Conservation (phyloP, 1,140 invertebrate species). For the Delia radicum region DNA sequence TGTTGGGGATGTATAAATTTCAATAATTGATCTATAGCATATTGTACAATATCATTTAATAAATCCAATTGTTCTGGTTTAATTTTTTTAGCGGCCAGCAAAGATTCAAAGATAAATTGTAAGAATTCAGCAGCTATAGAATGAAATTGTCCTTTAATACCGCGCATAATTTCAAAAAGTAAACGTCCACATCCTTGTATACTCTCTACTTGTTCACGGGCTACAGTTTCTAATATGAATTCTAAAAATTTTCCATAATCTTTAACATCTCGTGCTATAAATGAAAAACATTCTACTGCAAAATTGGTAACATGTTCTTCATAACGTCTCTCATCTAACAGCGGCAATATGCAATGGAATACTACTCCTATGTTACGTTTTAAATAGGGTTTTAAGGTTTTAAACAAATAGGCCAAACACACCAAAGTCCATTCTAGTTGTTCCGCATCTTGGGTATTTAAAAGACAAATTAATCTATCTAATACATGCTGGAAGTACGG, state of each 20-base stretch:
- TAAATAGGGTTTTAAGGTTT: constrained; percentile 79
- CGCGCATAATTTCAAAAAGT: constrained; percentile 82
- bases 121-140: constrained; percentile 70
- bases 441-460: constrained; percentile 78
- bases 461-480: constrained; percentile 68
- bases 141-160: constrained; percentile 79
- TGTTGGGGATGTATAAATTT: constrained; percentile 63
- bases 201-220: constrained; percentile 67
- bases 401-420: constrained; percentile 85
- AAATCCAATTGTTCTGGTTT: constrained; percentile 63
- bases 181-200: constrained; percentile 76
- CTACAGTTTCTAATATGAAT: constrained; percentile 68
- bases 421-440: constrained; percentile 80
- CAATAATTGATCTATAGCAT: constrained; percentile 63
- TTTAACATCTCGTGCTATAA: constrained; percentile 83
- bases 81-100: constrained; percentile 58
- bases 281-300: constrained; percentile 92
- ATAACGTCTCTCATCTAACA: constrained; percentile 68
- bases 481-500: constrained; percentile 71
- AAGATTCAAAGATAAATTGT: constrained; percentile 61
- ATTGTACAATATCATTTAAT: constrained; percentile 64
- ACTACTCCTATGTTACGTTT: constrained; percentile 76
- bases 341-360: constrained; percentile 71
- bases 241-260: constrained; percentile 76
- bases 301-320: constrained; percentile 86